Evolutionary conservation across 37 sponge, comb jelly and placozoan species (phyloP), one percentile per base, ranked within the genome.

Genomic region (Geodia barretti): DNA sequence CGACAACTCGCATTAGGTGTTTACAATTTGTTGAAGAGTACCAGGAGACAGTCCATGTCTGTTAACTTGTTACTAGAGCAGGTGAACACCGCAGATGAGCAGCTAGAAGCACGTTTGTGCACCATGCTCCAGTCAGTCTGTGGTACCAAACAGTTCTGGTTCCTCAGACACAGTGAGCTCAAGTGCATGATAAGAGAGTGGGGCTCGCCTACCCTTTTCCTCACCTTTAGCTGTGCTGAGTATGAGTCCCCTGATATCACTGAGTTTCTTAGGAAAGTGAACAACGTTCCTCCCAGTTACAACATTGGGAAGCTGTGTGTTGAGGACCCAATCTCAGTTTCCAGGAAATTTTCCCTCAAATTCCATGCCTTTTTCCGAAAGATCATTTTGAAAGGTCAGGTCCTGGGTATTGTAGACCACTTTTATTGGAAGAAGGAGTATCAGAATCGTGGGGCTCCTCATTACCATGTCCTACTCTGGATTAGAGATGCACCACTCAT

Each of bases 111-210:
- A 2, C 62, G 61, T 31, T 41, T 66, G 35, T 58, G 36, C 24
- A 83, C 75, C 11, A 73, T 84, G 47, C 71, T 89, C 5, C 75
- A 83, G 58, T 77, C 78, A 26, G 79, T 83, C 25, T 74, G 79
- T 31, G 89, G 84, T 35, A 77, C 75, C 35, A 83, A 89, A 76
- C 79, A 79, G 43, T 84, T 69, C 47, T 89, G 90, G 81, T 79
- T 67, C 47, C 26, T 79, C 43, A 47, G 73, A 11, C 29, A 68
- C 30, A 79, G 81, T 78, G 84, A 84, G 28, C 29, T 79, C 54
- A 74, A 24, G 62, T 78, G 79, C 23, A 89, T 89, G 90, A 37
- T 89, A 32, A 74, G 84, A 11, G 84, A 75, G 73, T n/a, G n/a
- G n/a, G n/a, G n/a, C n/a, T n/a, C n/a, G n/a, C n/a, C n/a, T n/a